Conservation (phyloP, 2,888 invertebrate species). For the Lottia scabra region DNA sequence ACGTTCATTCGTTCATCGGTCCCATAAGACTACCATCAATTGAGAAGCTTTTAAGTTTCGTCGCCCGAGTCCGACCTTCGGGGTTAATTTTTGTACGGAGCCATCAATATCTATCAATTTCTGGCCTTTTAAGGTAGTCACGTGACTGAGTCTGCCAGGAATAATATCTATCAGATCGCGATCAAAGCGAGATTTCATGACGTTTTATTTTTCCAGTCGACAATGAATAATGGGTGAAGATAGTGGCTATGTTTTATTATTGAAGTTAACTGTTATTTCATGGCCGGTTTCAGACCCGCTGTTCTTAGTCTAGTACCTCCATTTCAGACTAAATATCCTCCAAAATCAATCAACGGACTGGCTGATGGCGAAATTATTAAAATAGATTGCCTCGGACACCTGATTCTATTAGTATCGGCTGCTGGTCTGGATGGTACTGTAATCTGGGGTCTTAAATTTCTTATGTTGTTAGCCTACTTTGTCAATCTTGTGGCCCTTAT, state of each 20-base stretch:
- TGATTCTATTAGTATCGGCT: too few relatives aligned
- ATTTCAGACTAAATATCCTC: too few relatives aligned
- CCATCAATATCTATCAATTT: constrained; percentile 4
- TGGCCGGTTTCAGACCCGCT: too few relatives aligned
- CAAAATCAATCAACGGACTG: too few relatives aligned
- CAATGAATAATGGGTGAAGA: neutral
- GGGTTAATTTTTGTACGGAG: neutral
- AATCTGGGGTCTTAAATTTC: too few relatives aligned
- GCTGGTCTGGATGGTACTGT: too few relatives aligned
- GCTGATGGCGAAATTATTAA: too few relatives aligned
- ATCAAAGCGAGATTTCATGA: constrained; percentile 3
- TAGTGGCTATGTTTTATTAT: neutral
- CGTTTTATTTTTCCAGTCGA: neutral
- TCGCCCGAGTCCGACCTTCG: constrained; percentile 3
- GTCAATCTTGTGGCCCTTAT: too few relatives aligned
- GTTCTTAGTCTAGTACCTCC: too few relatives aligned
- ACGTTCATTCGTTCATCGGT: neutral
- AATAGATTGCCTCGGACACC: too few relatives aligned
- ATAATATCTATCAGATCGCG: constrained; percentile 3
- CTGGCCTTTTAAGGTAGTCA: constrained; percentile 4
- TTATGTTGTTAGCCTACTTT: too few relatives aligned
- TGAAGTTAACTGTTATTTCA: too few relatives aligned
- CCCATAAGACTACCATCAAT: neutral
- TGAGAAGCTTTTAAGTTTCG: constrained; percentile 4
- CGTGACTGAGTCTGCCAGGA: neutral